Base-by-base conservation (phyloP, 2,797 vertebrate species). In the Rallus crepitans region DNA sequence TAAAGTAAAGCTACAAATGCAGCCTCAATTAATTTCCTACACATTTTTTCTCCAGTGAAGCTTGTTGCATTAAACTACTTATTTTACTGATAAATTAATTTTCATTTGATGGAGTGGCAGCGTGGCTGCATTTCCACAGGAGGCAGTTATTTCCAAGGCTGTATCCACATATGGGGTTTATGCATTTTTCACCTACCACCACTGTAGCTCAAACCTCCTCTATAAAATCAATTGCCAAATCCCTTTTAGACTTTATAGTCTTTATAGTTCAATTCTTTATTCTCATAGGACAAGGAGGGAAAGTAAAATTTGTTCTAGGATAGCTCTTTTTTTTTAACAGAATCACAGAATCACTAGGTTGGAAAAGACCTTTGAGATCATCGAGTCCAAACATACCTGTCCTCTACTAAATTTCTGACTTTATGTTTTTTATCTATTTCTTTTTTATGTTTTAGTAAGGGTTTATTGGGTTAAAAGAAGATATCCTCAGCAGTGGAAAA, bases 51-150 rank as follows among this genome's bases (percentile, higher is more conserved):
- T 80, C 18, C n/a, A 47, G 21, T 76, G 42, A 83, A 79, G 2
- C 8, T 21, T 70, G 5, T 60, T 83, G 64, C 42, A 37, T 80
- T 91, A 77, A 90, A 77, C 39, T 65, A 55, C 8, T 56, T 45
- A 8, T 84, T 84, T 95, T 70, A 83, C 28, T 39, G 25, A 92
- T 31, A 79, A 93, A 95, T 77, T 93, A 61, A 59, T 90, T 91
- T 95, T 57, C 14, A 33, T 65, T 66, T 75, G n/a, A 73, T 65
- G 80, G 47, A 80, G 27, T 24, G 50, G 16, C 15, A 87, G 16
- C 27, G 66, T 7, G 85, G 19, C 17, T 85, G 24, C 57, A 28
- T 71, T 92, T 89, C 59, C 76, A 52, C 12, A 79, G 17, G 19
- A 80, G 13, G 19, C 13, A 30, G 15, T 71, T 93, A 69, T 92